Conservation (phyloP, 2,888 invertebrate genomes). For the Stegophylla sp. region DNA sequence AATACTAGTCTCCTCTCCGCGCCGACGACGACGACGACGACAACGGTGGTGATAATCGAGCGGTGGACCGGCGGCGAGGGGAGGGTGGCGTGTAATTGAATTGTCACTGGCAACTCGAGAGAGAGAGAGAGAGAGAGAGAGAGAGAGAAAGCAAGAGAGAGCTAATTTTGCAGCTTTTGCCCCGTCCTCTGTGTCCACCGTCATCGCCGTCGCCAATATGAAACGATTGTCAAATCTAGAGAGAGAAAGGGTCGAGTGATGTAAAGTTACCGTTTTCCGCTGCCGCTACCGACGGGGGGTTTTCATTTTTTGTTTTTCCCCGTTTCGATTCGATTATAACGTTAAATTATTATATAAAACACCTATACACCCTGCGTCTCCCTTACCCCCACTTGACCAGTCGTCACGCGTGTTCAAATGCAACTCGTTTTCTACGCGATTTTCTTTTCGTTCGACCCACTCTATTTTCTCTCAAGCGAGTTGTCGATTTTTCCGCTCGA, state of each 20-base stretch:
- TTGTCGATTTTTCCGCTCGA: no score
- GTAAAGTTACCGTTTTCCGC: constrained; percentile 45
- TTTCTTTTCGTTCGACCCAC: not conserved
- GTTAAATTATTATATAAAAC: constrained; percentile 1
- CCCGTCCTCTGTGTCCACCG: no score
- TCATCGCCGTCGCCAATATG: not conserved
- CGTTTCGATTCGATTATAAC: not conserved
- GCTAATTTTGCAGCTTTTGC: constrained; percentile 37
- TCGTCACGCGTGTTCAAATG: not conserved
- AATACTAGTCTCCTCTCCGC: not conserved
- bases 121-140: not conserved
- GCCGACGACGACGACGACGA: constrained; percentile 34
- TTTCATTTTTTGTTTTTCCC: not conserved
- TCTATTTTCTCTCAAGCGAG: no score
- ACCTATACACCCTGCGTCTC: not conserved
- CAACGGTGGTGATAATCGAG: constrained; percentile 42
- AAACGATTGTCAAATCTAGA: constrained; percentile 54
- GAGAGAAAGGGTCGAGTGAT: constrained; percentile 41
- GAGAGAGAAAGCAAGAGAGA: not conserved
- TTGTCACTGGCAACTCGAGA: constrained; percentile 54
- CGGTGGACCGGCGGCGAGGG: not conserved
- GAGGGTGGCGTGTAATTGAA: constrained; percentile 36
- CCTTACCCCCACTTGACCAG: not conserved
- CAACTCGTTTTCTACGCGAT: constrained; percentile 47
- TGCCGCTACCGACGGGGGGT: not conserved